These are phyloP conservation scores for Alentia gelatinosa DNA, from an alignment of 2,888 invertebrate genomes.

Conservation along the genomic window DNA sequence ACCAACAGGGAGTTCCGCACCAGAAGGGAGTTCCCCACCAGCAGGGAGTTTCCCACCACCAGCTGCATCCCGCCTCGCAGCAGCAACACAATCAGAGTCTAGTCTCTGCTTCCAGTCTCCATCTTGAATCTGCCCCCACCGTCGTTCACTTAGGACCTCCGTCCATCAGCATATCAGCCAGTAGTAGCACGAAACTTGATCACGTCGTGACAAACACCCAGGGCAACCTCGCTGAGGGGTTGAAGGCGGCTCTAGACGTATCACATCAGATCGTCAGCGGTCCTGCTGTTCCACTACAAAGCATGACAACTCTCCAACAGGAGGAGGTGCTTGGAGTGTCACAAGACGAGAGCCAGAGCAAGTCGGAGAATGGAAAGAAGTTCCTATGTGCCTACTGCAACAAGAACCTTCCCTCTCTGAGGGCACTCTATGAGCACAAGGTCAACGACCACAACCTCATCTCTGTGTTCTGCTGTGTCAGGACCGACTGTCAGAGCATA, in stretches of 20 bases:
- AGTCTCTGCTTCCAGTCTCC: too few species aligned
- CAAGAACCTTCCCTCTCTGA: neutral
- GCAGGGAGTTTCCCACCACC: neutral
- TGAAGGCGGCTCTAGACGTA: neutral
- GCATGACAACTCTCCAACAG: neutral
- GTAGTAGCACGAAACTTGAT: too few species aligned
- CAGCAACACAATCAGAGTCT: too few species aligned
- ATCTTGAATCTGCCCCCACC: too few species aligned
- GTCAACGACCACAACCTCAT: conserved; percentile 56
- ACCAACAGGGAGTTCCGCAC: too few species aligned
- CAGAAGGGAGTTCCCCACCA: too few species aligned
- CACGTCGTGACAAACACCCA: too few species aligned
- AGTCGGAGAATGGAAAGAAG: neutral
- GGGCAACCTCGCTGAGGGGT: conserved; percentile 20
- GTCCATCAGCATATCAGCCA: too few species aligned
- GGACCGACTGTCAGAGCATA: conserved; percentile 44
- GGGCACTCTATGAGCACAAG: conserved; percentile 57
- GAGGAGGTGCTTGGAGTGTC: neutral
- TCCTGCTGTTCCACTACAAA: neutral
- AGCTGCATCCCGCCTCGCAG: too few species aligned
- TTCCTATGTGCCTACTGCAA: conserved; percentile 58
- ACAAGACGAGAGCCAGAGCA: neutral
- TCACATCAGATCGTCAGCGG: neutral
- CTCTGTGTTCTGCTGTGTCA: conserved; percentile 59
- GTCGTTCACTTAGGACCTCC: too few species aligned